Evolutionary conservation across 2,888 invertebrate genomes (phyloP).

Genomic region (Scrobipalpa atriplicella): DNA sequence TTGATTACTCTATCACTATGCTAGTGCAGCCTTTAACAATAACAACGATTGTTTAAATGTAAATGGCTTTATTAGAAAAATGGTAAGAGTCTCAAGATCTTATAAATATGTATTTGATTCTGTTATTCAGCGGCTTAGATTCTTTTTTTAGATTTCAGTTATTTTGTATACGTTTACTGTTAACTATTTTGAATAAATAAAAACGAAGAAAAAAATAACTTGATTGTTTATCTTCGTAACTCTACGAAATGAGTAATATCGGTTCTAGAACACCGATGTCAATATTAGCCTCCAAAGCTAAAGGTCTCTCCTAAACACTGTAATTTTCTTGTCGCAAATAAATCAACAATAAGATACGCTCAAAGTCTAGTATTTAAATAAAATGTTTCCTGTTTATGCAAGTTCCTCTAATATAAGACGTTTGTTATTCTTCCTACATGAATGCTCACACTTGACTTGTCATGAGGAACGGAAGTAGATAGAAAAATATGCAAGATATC

Average conservation of each 20-base stretch:
- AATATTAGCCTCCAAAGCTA: neutral
- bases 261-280: neutral
- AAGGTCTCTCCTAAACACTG: conserved; percentile 15
- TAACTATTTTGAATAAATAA: too few species aligned
- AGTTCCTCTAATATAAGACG: neutral
- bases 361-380: conserved; percentile 42
- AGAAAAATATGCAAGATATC: neutral
- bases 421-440: conserved; percentile 12
- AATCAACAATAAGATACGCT: conserved; percentile 32
- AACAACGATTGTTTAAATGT: too few species aligned
- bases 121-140: too few species aligned
- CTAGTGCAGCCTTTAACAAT: too few species aligned
- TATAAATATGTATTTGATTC: too few species aligned
- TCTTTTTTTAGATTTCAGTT: too few species aligned
- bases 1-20: too few species aligned
- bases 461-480: conserved; percentile 15
- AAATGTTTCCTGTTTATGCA: conserved; percentile 46
- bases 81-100: too few species aligned
- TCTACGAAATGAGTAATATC: neutral
- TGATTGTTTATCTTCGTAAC: too few species aligned
- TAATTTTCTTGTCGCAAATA: conserved; percentile 29
- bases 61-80: too few species aligned
- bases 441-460: neutral
- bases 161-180: too few species aligned
- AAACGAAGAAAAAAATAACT: too few species aligned